Conservation (phyloP, 2,113 vertebrate genomes). For the Nothobranchius kuhntae region DNA sequence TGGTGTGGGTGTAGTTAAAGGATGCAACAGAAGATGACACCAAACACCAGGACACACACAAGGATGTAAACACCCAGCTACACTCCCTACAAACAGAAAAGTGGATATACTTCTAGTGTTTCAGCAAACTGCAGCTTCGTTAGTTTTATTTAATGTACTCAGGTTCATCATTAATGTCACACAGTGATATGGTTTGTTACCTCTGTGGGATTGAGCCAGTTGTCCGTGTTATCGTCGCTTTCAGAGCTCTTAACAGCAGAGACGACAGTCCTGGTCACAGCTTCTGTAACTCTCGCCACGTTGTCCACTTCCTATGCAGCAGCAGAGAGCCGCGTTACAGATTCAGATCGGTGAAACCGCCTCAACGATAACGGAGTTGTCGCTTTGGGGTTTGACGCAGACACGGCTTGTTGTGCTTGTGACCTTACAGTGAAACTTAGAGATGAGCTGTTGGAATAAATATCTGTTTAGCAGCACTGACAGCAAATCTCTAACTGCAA, state of each 20-base stretch:
- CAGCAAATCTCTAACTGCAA: conserved; percentile 27
- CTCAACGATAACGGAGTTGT: background rate
- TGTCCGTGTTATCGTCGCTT: conserved; percentile 66
- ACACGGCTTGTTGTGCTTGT: conserved; percentile 5
- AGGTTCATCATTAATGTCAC: too few species aligned
- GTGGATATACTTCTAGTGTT: too few species aligned
- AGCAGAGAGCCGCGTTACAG: background rate
- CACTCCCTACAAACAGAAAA: too few species aligned
- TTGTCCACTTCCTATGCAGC: conserved; percentile 86
- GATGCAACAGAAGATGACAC: too few species aligned
- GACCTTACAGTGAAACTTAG: conserved; percentile 28
- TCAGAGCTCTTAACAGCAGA: conserved; percentile 86
- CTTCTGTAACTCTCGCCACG: conserved; percentile 87
- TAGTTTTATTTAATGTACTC: too few species aligned
- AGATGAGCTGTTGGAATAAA: conserved; percentile 23
- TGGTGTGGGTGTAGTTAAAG: too few species aligned
- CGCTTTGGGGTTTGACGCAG: background rate
- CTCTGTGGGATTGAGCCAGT: conserved; percentile 97
- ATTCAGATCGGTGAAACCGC: conserved; percentile 2
- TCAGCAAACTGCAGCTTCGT: too few species aligned
- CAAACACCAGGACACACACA: too few species aligned
- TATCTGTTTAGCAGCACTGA: conserved; percentile 34
- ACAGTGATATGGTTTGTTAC: conserved; percentile 60
- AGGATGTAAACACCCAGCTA: too few species aligned
- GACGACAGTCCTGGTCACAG: conserved; percentile 86